Percentiles rank a stretch among this genome's conserved stretches.
These are phyloP conservation scores for Ernsta delagoae DNA, from an alignment of 2,888 invertebrate genomes.

Conservation along the genomic window DNA sequence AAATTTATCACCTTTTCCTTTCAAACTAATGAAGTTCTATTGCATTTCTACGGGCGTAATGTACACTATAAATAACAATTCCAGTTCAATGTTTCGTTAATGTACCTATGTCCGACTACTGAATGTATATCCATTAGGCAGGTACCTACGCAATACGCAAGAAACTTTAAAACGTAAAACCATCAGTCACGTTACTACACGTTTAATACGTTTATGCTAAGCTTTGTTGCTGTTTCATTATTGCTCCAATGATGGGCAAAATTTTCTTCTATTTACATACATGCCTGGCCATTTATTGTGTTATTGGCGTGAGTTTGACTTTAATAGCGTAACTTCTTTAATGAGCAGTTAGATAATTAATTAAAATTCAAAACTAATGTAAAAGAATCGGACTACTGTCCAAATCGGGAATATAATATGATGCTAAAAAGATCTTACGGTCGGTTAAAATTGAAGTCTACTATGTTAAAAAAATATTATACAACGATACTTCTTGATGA, in stretches of 20 bases:
- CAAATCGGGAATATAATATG: no score
- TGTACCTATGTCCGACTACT: conserved; percentile 40
- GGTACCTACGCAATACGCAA: conserved; percentile 14
- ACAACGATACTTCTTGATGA: no score
- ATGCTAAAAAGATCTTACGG: no score
- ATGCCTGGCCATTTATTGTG: no score
- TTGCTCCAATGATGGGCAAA: neutral
- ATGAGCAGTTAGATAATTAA: no score
- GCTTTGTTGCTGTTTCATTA: neutral
- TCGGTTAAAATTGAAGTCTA: no score
- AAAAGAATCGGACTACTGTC: no score
- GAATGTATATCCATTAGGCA: conserved; percentile 33
- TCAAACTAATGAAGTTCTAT: conserved; percentile 66
- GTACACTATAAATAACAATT: conserved; percentile 58
- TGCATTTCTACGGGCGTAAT: conserved; percentile 55
- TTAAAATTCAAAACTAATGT: no score
- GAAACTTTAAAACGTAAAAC: conserved; percentile 22
- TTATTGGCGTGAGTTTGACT: no score
- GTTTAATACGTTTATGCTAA: neutral
- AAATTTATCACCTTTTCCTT: conserved; percentile 61
- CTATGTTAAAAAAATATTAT: no score
- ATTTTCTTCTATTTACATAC: no score
- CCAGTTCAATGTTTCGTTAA: conserved; percentile 49
- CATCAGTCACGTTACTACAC: conserved; percentile 9
- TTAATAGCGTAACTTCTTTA: no score